A percentile compares a stretch with the other conserved stretches of the same genome.
Conservation (phyloP, 1,140 invertebrate species). For the Chlorops oryzae region DNA sequence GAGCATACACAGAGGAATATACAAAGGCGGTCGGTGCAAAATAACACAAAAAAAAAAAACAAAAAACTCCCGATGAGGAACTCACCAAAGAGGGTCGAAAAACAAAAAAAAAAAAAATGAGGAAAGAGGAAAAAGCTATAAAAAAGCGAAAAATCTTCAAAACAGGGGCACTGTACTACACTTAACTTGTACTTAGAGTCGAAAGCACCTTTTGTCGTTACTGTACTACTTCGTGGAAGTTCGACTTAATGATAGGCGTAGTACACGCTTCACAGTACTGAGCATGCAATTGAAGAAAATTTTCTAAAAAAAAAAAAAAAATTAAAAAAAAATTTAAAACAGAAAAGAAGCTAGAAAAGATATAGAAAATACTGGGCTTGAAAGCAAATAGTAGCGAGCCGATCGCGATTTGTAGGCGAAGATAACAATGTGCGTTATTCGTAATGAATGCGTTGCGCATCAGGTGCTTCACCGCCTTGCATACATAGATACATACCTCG, state of each 20-base stretch:
- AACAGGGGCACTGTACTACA: neutral
- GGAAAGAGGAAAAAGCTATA: too few species aligned
- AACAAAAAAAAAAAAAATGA: neutral
- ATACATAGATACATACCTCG: neutral
- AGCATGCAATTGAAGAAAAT: too few species aligned
- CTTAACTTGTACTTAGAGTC: neutral
- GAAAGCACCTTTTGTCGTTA: constrained; percentile 9
- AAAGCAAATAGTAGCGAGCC: too few species aligned
- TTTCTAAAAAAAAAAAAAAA: constrained; percentile 1
- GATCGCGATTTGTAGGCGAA: too few species aligned
- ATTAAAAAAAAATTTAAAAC: neutral
- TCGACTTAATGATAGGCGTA: constrained; percentile 6
- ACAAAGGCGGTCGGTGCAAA: neutral
- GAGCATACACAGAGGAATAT: neutral
- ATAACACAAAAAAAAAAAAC: neutral
- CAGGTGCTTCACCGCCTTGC: constrained; percentile 13
- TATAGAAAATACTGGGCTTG: constrained; percentile 1
- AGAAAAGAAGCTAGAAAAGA: constrained; percentile 1
- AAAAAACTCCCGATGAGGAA: neutral
- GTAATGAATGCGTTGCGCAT: constrained; percentile 13
- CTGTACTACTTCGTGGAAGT: constrained; percentile 9
- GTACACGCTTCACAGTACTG: too few species aligned
- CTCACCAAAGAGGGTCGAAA: neutral
- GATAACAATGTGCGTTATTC: constrained; percentile 10
- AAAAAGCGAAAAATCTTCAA: neutral